Evolutionary conservation across 2,113 vertebrate species (phyloP).

Genomic region (Butorides virescens): DNA sequence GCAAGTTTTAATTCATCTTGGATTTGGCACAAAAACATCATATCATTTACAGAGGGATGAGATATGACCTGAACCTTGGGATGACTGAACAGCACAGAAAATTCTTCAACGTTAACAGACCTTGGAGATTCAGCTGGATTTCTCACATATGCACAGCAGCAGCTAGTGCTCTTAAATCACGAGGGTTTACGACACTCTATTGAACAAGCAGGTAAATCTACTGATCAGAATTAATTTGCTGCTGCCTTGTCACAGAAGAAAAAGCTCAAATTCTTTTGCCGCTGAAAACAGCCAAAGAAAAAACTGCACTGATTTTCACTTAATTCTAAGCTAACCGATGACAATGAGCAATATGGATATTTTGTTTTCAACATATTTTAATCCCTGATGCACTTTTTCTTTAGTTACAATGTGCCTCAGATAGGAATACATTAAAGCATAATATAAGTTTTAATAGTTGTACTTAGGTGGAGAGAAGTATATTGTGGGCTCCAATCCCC

Average conservation of each 20-base stretch:
- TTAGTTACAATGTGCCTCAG: background rate
- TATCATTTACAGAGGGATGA: background rate
- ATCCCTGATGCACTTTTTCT: background rate
- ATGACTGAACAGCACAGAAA: background rate
- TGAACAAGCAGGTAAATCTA: slow-evolving; percentile 37
- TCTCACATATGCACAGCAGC: background rate
- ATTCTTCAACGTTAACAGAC: background rate
- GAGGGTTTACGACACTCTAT: background rate
- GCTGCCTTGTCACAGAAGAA: background rate
- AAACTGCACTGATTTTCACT: background rate
- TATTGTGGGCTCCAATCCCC: background rate
- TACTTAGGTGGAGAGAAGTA: background rate
- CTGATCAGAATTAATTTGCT: slow-evolving; percentile 32
- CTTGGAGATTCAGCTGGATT: background rate
- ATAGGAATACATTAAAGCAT: background rate
- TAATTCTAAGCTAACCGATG: background rate
- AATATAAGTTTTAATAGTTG: background rate
- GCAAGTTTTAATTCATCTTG: background rate
- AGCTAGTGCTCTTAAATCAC: slow-evolving; percentile 21
- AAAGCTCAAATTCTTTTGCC: background rate
- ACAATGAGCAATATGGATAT: background rate
- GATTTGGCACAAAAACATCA: slow-evolving; percentile 2
- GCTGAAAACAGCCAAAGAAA: background rate
- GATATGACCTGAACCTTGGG: background rate
- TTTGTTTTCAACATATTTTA: background rate